Base-by-base conservation (phyloP, 2,888 invertebrate genomes). In the Drosophila suboccidentalis region DNA sequence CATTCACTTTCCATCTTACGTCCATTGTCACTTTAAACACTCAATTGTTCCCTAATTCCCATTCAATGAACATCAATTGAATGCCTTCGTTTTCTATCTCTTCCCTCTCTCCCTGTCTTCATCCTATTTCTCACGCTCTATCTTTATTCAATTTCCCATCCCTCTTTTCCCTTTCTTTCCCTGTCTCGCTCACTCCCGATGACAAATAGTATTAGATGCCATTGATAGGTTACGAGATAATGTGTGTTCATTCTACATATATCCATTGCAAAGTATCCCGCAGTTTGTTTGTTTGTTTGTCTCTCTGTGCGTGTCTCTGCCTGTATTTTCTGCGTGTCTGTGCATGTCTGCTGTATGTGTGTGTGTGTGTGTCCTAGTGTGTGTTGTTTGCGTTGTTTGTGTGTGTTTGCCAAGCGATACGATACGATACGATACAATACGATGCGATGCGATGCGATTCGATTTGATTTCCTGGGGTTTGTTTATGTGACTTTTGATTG, bases 401-500 rank as follows among this genome's bases (percentile, higher is more conserved):
- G 43, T 71, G 59, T 55, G 68, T 64, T 61, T 61, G 59, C 49
- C 55, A 46, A 61, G 51, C 60, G 39, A 17, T 46, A 36, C 5
- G 13, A 19, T 53, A 59, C 59, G 22, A 57, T 73, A 49, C 65
- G 55, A 64, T n/a, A n/a, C n/a, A n/a, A 17, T 46, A 36, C 5
- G 13, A 19, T 53, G 59, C 59, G 22, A 57, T 73, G 49, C 65
- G 55, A 64, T 74, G 29, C 46, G 54, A 61, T 74, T 69, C 51
- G 71, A 77, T 78, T 75, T 76, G 80, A 73, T 75, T 74, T 74
- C 71, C 69, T 58, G 59, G 38, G 49, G 66, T 64, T 73, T 63
- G 59, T 69, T 75, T 63, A 68, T 66, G 65, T 34, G 55, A 38
- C 19, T 58, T 58, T 59, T 75, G 82, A 79, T 81, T 71, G 60